These are phyloP conservation scores for Tolmerus cingulatus DNA, from an alignment of 2,888 invertebrate genomes.

Conservation along the genomic window DNA sequence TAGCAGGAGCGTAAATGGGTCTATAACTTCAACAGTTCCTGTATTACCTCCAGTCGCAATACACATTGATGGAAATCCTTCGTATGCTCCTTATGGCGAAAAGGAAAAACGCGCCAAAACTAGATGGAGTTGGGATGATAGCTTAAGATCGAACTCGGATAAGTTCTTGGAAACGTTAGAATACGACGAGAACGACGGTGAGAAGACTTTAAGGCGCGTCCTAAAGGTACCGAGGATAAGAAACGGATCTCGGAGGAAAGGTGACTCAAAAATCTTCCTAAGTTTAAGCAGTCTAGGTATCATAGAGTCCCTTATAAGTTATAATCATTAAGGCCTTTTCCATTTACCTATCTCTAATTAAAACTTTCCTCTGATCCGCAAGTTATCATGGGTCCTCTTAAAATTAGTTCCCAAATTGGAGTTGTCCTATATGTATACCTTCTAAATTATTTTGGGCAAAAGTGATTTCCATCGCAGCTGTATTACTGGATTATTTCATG, in stretches of 20 bases:
- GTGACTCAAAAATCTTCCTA: background rate
- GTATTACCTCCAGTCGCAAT: slow-evolving; percentile 6
- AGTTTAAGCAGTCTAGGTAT: background rate
- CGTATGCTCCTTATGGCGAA: background rate
- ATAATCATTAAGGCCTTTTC: background rate
- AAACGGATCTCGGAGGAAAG: background rate
- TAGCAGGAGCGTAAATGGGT: slow-evolving; percentile 10
- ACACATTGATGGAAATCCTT: slow-evolving; percentile 1
- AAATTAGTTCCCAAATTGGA: background rate
- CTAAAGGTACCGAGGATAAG: slow-evolving; percentile 44
- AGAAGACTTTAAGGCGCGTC: slow-evolving; percentile 42
- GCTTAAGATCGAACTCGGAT: slow-evolving; percentile 61
- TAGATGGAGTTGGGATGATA: slow-evolving; percentile 62
- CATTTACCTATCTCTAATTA: background rate
- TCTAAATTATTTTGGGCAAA: background rate
- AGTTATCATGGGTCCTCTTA: background rate
- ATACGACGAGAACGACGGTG: slow-evolving; percentile 53
- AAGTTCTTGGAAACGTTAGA: slow-evolving; percentile 62
- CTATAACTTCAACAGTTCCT: background rate
- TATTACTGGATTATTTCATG: background rate
- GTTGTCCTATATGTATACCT: background rate
- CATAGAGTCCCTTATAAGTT: background rate
- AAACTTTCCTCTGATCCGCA: background rate
- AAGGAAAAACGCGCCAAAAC: background rate
- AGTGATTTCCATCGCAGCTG: background rate